Base-by-base conservation (phyloP, 1,140 invertebrate species). In the Zaprionus taronus region DNA sequence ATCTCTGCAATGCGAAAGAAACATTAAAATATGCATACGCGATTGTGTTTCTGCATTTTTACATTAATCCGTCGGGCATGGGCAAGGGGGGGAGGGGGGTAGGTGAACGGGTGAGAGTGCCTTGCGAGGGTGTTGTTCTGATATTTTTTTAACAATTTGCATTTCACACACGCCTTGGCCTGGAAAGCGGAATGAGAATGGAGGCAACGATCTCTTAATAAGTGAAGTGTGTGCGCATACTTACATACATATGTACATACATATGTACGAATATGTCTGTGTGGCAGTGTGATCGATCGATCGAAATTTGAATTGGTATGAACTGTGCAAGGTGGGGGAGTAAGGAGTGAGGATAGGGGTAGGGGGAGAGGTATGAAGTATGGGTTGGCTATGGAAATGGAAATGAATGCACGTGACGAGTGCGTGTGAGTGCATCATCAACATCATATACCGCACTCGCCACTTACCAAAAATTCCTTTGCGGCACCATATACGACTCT, bases 151-250 rank as follows among this genome's bases (percentile, higher is more conserved):
- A 72, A 51, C 47, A 77, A 77, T 77, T 77, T 77, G 75, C 75
- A 77, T 77, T 77, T 77, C 72, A 80, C 72, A 90, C 84, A 89
- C 84, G 84, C 84, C 84, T 89, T 89, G 84, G 84, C 84, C 84
- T 89, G 85, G 63, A 90, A 90, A 89, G 73, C 55, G 67, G 74
- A 80, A 87, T 71, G 74, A 70, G 74, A 77, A 87, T 71, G 74
- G 66, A 57, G 82, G 83, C 82, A 85, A 87, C 85, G 84, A 87
- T 87, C 84, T 87, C 61, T 81, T 79, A 80, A 41, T 70, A 70
- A 41, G n/a, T 31, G 17, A 41, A 55, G 41, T 58, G 31, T 57
- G 41, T 47, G 41, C 41, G 41, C 41, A 44, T 44, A n/a, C 15
- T 17, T 65, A 72, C 36, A 6, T 28, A 28, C 26, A 28, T 26